phyloP scores from a whole-genome alignment of 1,140 invertebrate species.

The Arion vulgaris region DNA sequence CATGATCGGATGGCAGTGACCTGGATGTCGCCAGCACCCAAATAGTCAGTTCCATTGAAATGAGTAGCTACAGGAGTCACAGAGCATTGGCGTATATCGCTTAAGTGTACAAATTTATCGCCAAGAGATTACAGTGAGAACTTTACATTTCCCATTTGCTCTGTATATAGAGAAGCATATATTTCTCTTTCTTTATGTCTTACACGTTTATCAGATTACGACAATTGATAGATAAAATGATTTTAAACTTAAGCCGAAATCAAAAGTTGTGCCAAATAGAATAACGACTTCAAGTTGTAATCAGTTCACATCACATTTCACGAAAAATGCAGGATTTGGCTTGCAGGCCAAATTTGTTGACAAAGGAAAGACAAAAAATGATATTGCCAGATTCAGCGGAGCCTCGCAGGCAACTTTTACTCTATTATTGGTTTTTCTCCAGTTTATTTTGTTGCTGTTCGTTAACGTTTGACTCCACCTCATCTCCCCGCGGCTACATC shows the following conservation, averaged over 20 bases:
- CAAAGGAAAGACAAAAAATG: constrained; percentile 1
- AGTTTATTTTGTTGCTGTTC: constrained; percentile 33
- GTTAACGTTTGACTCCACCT: constrained; percentile 28
- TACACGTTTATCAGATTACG: too few species aligned
- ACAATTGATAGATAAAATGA: background rate
- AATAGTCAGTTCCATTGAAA: too few species aligned
- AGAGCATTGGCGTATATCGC: too few species aligned
- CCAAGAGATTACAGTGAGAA: too few species aligned
- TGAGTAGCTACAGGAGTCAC: too few species aligned
- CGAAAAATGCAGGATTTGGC: constrained; percentile 6
- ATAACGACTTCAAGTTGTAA: background rate
- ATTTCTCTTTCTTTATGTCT: too few species aligned
- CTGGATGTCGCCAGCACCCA: too few species aligned
- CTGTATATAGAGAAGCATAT: too few species aligned
- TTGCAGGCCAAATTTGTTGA: constrained; percentile 1
- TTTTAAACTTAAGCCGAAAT: background rate
- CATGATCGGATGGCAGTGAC: too few species aligned
- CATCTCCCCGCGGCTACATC: background rate
- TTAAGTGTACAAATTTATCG: too few species aligned
- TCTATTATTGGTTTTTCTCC: constrained; percentile 33
- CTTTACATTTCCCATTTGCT: too few species aligned
- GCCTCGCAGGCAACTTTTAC: background rate
- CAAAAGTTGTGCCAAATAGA: background rate
- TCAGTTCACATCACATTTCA: constrained; percentile 7
- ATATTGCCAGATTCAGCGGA: constrained; percentile 15